Base-by-base conservation (phyloP, 2,113 vertebrate species). In the Epinephelus cyanopodus region DNA sequence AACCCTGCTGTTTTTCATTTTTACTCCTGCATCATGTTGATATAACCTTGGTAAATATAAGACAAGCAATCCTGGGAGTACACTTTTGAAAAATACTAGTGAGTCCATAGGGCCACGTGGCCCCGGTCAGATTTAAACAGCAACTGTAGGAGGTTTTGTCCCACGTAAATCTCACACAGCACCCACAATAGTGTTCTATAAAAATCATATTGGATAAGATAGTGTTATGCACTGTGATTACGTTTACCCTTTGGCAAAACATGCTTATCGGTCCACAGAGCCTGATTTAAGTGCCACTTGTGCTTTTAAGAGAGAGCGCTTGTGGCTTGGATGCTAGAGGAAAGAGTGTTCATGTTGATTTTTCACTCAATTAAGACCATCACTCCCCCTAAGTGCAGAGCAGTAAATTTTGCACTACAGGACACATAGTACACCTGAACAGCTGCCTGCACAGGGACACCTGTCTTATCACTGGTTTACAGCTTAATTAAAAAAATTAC, bases 161-260 rank as follows among this genome's bases (percentile, higher is more conserved):
- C 37, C n/a, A 21, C 23, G 11, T n/a, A 66, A 66, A 85, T 69
- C 52, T 79, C 71, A 69, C 61, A 42, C 17, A 64, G 48, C 67
- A 23, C 42, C 39, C 23, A 47, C 52, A 3, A 7, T 19, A 15
- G 4, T 45, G 23, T 27, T 65, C 27, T 48, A 29, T 52, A n/a
- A 58, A 77, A 52, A 48, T 25, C 14, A 39, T 23, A 60, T 10
- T 61, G 27, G 67, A 73, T 61, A 47, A 62, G 45, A 87, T 76
- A 6, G 3, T 69, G 29, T 53, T 69, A 19, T 33, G 48, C 48
- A 53, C 48, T 14, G 66, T 18, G 6, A 37, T 53, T 50, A 68
- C n/a, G 15, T 79, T 78, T 58, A 39, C 10, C 62, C 21, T 57
- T 53, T 37, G 58, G 29, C 19, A 33, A 71, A 56, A 68, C 47